Percentiles rank a stretch among this genome's conserved stretches.
Evolutionary conservation across 2,113 vertebrate species (phyloP).

Genomic region (Rattus rattus): DNA sequence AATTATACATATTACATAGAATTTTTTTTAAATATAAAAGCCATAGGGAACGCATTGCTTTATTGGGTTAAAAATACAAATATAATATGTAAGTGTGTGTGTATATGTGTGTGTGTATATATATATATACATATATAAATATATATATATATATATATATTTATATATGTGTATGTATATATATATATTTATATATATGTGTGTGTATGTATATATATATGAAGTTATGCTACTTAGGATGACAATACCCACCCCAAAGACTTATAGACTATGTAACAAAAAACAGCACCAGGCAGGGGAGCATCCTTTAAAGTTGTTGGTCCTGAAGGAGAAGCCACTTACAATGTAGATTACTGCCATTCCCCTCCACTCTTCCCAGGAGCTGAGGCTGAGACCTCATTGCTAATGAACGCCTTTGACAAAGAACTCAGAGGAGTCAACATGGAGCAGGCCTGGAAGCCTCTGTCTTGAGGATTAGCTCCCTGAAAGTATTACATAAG

Average conservation of each 20-base stretch:
- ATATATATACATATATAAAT: too few species aligned
- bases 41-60: neutral
- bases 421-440: neutral
- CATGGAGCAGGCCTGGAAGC: neutral
- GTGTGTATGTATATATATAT: neutral
- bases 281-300: neutral
- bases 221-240: neutral
- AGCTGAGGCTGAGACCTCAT: neutral
- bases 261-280: neutral
- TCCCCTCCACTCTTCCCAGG: neutral
- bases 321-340: neutral
- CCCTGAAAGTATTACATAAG: neutral
- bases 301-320: neutral
- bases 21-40: neutral
- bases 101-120: too few species aligned
- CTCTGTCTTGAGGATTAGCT: neutral
- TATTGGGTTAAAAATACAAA: neutral
- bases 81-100: neutral
- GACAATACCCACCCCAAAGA: neutral
- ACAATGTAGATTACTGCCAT: neutral
- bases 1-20: neutral
- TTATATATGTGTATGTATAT: too few species aligned
- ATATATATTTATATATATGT: neutral
- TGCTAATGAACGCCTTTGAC: neutral
- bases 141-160: too few species aligned